These are phyloP conservation scores for Laothoe populi DNA, from an alignment of 2,888 invertebrate genomes.

Conservation along the genomic window DNA sequence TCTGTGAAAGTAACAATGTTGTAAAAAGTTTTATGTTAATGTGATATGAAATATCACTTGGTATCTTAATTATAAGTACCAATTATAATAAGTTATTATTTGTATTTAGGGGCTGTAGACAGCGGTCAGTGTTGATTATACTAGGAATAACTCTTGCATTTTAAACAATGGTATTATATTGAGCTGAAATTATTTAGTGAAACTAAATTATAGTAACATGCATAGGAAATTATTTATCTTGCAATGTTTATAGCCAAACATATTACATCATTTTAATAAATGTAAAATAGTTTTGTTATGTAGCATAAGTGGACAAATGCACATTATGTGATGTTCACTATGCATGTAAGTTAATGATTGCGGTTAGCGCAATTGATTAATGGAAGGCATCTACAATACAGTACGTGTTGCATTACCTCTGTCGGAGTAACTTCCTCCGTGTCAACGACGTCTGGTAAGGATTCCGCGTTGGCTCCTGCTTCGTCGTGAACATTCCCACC, in stretches of 20 bases:
- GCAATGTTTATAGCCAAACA: not conserved
- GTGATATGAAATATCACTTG: not conserved
- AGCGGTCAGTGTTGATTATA: too few species aligned
- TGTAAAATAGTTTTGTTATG: not conserved
- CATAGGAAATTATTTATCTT: not conserved
- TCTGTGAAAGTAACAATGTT: constrained; percentile 4
- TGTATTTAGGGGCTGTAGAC: too few species aligned
- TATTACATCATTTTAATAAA: not conserved
- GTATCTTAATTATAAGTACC: too few species aligned
- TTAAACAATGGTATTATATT: not conserved
- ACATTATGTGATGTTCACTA: not conserved
- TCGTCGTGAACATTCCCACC: constrained; percentile 49
- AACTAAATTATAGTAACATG: not conserved
- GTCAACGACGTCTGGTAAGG: constrained; percentile 78
- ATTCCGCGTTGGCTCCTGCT: constrained; percentile 56
- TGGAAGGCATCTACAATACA: constrained; percentile 80
- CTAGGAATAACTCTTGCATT: too few species aligned
- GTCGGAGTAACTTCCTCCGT: constrained; percentile 80
- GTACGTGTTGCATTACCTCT: constrained; percentile 79
- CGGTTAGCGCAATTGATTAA: constrained; percentile 70
- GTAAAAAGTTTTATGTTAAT: not conserved
- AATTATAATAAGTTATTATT: too few species aligned
- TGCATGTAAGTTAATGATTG: constrained; percentile 39
- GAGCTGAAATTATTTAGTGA: not conserved
- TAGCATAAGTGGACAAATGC: not conserved